phyloP scores from a whole-genome alignment of 1,140 invertebrate genomes.

The Lepidostoma basale region DNA sequence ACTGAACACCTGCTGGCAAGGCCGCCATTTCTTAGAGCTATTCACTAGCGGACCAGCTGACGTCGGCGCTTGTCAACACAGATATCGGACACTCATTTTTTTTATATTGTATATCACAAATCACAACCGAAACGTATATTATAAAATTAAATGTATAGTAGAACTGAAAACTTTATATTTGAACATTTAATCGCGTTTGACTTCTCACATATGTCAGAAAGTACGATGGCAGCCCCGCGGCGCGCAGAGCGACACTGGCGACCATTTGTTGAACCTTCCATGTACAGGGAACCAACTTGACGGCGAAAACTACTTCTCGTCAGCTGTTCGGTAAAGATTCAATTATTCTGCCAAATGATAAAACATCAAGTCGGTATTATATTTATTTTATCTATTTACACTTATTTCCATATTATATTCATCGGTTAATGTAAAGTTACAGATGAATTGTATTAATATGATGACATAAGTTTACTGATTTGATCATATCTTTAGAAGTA shows the following conservation, averaged over 20 bases:
- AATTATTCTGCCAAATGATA: too few relatives aligned
- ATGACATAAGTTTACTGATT: too few relatives aligned
- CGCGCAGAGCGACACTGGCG: constrained; percentile 62
- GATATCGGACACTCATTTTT: constrained; percentile 62
- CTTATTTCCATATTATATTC: too few relatives aligned
- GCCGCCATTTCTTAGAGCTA: constrained; percentile 83
- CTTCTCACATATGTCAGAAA: constrained; percentile 56
- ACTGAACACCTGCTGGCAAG: constrained; percentile 92
- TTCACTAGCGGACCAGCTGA: constrained; percentile 63
- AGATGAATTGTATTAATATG: too few relatives aligned
- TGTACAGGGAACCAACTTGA: constrained; percentile 29
- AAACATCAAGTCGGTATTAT: too few relatives aligned
- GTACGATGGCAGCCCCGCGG: constrained; percentile 61
- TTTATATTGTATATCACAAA: constrained; percentile 62
- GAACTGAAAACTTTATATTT: constrained; percentile 59
- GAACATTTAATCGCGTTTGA: constrained; percentile 60
- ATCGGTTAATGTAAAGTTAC: too few relatives aligned
- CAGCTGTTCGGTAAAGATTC: too few relatives aligned
- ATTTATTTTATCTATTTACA: too few relatives aligned
- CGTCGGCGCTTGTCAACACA: constrained; percentile 62
- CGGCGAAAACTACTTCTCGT: constrained; percentile 25
- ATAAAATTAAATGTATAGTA: constrained; percentile 56
- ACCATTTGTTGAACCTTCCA: constrained; percentile 49
- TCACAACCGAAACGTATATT: constrained; percentile 59
- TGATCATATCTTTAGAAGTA: too few relatives aligned